A percentile compares a stretch with the other conserved stretches of the same genome.
Conservation (phyloP, 2,797 vertebrate species). For the Pantherophis vulpinus region DNA sequence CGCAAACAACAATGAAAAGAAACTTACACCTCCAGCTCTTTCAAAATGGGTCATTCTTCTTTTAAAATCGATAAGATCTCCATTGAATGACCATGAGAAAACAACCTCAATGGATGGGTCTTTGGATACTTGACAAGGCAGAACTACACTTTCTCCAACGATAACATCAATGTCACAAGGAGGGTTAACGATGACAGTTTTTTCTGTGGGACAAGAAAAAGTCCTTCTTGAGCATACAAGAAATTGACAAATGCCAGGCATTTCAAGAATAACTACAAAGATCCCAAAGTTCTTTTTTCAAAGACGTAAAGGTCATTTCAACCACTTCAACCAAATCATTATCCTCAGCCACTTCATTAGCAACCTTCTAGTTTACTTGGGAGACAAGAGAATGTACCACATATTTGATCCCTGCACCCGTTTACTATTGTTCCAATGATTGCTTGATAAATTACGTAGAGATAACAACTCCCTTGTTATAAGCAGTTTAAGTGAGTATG, state of each 20-base stretch:
- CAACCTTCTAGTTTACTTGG: neutral
- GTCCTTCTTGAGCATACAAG: neutral
- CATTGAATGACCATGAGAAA: conserved; percentile 87
- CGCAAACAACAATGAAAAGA: neutral
- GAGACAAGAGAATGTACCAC: conserved; percentile 32
- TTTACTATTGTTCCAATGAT: conserved; percentile 33
- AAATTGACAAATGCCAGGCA: neutral
- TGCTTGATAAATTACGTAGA: conserved; percentile 45
- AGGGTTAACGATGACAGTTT: conserved; percentile 77
- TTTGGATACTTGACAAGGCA: conserved; percentile 83
- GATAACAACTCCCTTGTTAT: conserved; percentile 49
- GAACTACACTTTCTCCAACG: conserved; percentile 85
- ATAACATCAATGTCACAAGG: conserved; percentile 81
- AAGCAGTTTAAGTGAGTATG: conserved; percentile 48
- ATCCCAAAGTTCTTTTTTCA: neutral
- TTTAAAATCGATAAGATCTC: conserved; percentile 78
- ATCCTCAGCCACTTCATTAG: conserved; percentile 15
- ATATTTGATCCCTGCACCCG: neutral
- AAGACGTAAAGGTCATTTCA: neutral
- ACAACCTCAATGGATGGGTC: conserved; percentile 77
- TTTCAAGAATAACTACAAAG: neutral
- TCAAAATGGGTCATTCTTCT: conserved; percentile 80
- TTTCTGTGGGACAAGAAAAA: conserved; percentile 70
- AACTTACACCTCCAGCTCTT: conserved; percentile 84
- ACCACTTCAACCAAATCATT: conserved; percentile 21